These are phyloP conservation scores for Lasioglossum malachurum DNA, from an alignment of 2,888 invertebrate genomes.

Conservation along the genomic window DNA sequence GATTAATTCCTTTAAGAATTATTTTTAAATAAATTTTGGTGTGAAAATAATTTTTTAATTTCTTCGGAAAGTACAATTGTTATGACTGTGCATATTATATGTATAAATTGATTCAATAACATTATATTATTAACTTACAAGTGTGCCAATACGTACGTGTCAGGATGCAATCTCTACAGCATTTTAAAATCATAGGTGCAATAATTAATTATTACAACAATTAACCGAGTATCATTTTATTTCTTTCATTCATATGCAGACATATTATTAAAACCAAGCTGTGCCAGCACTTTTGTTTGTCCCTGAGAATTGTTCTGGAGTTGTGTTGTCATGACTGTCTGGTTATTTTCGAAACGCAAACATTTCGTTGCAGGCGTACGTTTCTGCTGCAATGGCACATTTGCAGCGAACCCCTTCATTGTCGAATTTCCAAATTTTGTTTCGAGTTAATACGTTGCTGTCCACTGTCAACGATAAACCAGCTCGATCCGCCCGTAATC, in stretches of 20 bases:
- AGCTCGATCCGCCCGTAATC: conserved; percentile 19
- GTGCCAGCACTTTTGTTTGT: neutral
- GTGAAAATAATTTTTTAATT: neutral
- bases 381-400: neutral
- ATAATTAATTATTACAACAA: neutral
- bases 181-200: neutral
- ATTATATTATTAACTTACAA: neutral
- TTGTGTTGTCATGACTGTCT: neutral
- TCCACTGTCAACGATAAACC: conserved; percentile 29
- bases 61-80: neutral
- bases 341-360: neutral
- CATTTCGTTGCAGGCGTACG: neutral
- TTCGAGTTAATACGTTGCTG: conserved; percentile 33
- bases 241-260: neutral
- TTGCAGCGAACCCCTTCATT: neutral
- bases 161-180: no score
- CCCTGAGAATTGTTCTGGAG: neutral
- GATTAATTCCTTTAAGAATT: neutral
- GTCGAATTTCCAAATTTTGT: neutral
- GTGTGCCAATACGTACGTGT: neutral
- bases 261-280: neutral
- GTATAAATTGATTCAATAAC: neutral
- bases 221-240: neutral
- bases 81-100: no score
- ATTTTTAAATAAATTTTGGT: neutral